These are phyloP conservation scores for Heliconius hermathena DNA, from an alignment of 1,140 invertebrate species.

Conservation along the genomic window DNA sequence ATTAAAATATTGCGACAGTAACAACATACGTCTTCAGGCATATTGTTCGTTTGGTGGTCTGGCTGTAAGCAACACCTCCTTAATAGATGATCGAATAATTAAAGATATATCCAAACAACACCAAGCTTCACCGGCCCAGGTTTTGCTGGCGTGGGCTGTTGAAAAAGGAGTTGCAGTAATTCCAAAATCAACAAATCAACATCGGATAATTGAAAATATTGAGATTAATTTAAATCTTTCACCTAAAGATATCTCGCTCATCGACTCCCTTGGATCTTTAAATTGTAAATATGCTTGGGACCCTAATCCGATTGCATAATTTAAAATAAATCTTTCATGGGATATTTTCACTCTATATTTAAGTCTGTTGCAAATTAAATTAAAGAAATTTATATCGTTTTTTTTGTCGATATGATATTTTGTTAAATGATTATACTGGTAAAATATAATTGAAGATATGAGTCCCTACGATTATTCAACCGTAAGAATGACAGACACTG, in stretches of 20 bases:
- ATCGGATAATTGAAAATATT: conserved; percentile 86
- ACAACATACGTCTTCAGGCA: conserved; percentile 89
- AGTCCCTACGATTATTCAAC: no score
- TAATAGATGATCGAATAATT: conserved; percentile 85
- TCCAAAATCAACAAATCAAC: conserved; percentile 85
- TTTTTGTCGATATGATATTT: background rate
- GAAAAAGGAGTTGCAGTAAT: conserved; percentile 87
- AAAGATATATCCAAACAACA: conserved; percentile 82
- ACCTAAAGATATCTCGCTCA: conserved; percentile 78
- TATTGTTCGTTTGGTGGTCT: conserved; percentile 90
- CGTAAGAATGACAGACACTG: no score
- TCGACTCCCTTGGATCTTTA: conserved; percentile 81
- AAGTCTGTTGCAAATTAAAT: background rate
- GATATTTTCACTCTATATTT: background rate
- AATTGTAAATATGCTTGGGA: conserved; percentile 88
- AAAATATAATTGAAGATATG: no score
- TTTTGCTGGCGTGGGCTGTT: conserved; percentile 87
- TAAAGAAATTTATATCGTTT: background rate
- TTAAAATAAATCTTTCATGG: background rate
- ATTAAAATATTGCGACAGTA: conserved; percentile 84
- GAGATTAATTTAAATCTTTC: conserved; percentile 85
- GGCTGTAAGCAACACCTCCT: conserved; percentile 75
- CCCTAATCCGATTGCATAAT: conserved; percentile 69
- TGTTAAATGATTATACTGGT: no score
- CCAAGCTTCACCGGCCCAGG: conserved; percentile 84